phyloP scores from a whole-genome alignment of 1,140 invertebrate species.

The Megalopta genalis region DNA sequence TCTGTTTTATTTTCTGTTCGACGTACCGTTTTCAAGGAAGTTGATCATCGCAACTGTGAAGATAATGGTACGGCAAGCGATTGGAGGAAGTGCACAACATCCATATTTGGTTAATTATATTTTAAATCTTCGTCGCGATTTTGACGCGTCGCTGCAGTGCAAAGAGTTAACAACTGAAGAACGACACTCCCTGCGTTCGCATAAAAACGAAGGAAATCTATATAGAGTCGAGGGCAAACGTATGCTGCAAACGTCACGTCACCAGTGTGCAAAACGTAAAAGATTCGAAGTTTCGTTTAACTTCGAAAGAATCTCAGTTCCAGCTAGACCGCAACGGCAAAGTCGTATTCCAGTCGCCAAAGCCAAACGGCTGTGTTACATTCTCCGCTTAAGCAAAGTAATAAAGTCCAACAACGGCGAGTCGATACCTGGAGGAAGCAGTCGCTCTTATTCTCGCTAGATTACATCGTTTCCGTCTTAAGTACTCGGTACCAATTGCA shows the following conservation, averaged over 20 bases:
- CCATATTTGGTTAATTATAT: no score
- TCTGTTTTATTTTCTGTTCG: no score
- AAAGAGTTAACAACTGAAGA: background rate
- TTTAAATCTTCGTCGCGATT: no score
- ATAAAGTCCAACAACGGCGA: slow-evolving; percentile 22
- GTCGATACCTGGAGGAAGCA: slow-evolving; percentile 22
- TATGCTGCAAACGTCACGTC: background rate
- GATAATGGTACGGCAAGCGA: no score
- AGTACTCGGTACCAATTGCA: slow-evolving; percentile 6
- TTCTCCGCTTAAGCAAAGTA: slow-evolving; percentile 22
- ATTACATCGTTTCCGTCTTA: slow-evolving; percentile 35
- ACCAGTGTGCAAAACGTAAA: background rate
- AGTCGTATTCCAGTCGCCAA: background rate
- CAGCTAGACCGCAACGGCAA: slow-evolving; percentile 16
- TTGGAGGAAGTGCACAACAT: no score
- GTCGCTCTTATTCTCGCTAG: slow-evolving; percentile 34
- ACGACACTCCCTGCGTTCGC: background rate
- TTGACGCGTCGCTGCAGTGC: no score
- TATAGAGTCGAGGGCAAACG: background rate
- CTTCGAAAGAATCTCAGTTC: slow-evolving; percentile 24
- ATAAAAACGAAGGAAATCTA: background rate
- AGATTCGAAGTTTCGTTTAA: slow-evolving; percentile 8
- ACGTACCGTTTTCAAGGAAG: no score
- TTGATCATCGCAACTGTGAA: no score
- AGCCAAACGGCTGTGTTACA: slow-evolving; percentile 5